phyloP scores from a whole-genome alignment of 2,797 vertebrate species.

The Periparus ater region DNA sequence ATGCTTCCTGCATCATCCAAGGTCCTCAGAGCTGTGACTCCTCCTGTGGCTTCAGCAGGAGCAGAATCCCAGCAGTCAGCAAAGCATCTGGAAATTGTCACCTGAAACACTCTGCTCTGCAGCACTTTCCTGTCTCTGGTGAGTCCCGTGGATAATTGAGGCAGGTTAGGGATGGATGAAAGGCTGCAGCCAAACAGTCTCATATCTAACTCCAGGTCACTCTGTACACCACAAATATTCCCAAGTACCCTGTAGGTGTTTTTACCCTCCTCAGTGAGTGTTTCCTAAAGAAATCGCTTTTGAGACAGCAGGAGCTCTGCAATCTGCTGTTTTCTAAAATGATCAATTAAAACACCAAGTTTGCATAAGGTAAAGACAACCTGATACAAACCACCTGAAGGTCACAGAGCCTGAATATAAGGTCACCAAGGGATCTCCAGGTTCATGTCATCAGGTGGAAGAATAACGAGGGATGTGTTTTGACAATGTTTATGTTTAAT shows the following conservation, averaged over 20 bases:
- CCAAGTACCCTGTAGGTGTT: neutral
- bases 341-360: constrained; percentile 34
- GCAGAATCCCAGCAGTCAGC: neutral
- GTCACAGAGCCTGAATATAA: constrained; percentile 54
- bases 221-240: neutral
- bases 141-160: neutral
- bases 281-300: neutral
- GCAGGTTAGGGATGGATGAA: neutral
- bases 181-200: neutral
- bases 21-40: neutral
- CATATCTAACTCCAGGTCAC: neutral
- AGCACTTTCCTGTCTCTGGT: neutral
- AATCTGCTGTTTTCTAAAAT: neutral
- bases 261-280: neutral
- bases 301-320: neutral
- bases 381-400: constrained; percentile 53
- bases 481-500: constrained; percentile 64
- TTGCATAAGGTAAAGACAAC: constrained; percentile 54
- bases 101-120: neutral
- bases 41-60: neutral
- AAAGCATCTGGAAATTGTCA: neutral
- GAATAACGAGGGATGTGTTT: constrained; percentile 49
- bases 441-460: constrained; percentile 39
- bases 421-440: constrained; percentile 41
- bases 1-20: neutral